A percentile compares a stretch with the other conserved stretches of the same genome.
These are phyloP conservation scores for Theretra japonica DNA, from an alignment of 2,888 invertebrate species.

Conservation along the genomic window DNA sequence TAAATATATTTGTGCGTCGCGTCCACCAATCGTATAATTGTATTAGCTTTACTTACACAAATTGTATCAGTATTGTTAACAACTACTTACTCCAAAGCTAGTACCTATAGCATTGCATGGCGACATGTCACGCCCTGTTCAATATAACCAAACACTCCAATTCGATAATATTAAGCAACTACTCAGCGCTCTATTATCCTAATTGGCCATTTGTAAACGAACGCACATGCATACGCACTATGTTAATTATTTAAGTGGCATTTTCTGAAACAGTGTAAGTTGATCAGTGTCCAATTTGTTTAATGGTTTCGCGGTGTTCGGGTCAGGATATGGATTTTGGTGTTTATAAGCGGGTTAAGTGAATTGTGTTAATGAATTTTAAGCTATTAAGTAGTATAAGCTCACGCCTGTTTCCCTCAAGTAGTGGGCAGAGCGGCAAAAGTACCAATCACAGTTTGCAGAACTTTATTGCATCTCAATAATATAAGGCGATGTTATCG, in stretches of 20 bases:
- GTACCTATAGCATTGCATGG: not conserved
- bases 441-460: too few relatives aligned
- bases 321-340: not conserved
- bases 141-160: not conserved
- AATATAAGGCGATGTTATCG: too few relatives aligned
- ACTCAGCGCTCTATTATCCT: constrained; percentile 26
- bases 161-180: not conserved
- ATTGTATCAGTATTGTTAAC: too few relatives aligned
- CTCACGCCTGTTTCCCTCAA: too few relatives aligned
- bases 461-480: too few relatives aligned
- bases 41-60: too few relatives aligned
- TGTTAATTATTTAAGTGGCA: constrained; percentile 39
- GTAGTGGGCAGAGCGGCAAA: too few relatives aligned
- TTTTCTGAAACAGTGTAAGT: constrained; percentile 30
- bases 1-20: not conserved
- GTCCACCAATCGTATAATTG: too few relatives aligned
- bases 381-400: too few relatives aligned
- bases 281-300: constrained; percentile 32
- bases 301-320: constrained; percentile 33
- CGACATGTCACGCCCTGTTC: not conserved
- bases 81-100: not conserved
- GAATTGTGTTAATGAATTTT: not conserved
- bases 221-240: constrained; percentile 32
- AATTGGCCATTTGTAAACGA: constrained; percentile 29
- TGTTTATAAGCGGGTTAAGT: not conserved